These are phyloP conservation scores for Drosophila virilis DNA, from an alignment of 1,140 invertebrate genomes.

Conservation along the genomic window DNA sequence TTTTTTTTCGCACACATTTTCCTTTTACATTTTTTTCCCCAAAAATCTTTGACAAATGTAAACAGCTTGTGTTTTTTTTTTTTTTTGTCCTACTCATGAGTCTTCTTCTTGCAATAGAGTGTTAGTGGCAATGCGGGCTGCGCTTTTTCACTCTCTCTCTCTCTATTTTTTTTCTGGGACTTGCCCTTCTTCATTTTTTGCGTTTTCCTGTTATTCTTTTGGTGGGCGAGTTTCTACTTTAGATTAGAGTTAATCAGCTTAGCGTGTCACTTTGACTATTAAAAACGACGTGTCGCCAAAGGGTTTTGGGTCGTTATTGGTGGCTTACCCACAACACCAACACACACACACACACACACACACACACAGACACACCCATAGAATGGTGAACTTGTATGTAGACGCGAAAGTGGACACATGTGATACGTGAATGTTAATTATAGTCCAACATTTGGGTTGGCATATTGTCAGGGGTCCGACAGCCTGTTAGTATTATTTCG, in stretches of 20 bases:
- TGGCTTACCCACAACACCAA: slow-evolving; percentile 23
- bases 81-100: slow-evolving; percentile 1
- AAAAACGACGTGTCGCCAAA: slow-evolving; percentile 63
- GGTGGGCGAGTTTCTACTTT: slow-evolving; percentile 36
- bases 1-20: slow-evolving; percentile 17
- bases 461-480: slow-evolving; percentile 20
- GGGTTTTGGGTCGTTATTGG: slow-evolving; percentile 50
- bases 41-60: slow-evolving; percentile 79
- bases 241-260: slow-evolving; percentile 81
- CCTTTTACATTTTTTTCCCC: slow-evolving; percentile 12
- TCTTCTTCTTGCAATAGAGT: slow-evolving; percentile 1
- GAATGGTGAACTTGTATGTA: neutral
- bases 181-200: slow-evolving; percentile 11
- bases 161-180: neutral
- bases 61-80: slow-evolving; percentile 43
- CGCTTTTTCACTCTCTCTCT: slow-evolving; percentile 22
- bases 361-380: neutral
- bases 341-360: slow-evolving; percentile 1
- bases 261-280: slow-evolving; percentile 77
- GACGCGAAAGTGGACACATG: slow-evolving; percentile 23
- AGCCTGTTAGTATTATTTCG: slow-evolving; percentile 21
- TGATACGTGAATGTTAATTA: slow-evolving; percentile 44
- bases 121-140: slow-evolving; percentile 42
- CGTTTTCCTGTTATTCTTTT: slow-evolving; percentile 33
- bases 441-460: slow-evolving; percentile 39